These are phyloP conservation scores for Machimus atricapillus DNA, from an alignment of 2,888 invertebrate genomes.

Conservation along the genomic window DNA sequence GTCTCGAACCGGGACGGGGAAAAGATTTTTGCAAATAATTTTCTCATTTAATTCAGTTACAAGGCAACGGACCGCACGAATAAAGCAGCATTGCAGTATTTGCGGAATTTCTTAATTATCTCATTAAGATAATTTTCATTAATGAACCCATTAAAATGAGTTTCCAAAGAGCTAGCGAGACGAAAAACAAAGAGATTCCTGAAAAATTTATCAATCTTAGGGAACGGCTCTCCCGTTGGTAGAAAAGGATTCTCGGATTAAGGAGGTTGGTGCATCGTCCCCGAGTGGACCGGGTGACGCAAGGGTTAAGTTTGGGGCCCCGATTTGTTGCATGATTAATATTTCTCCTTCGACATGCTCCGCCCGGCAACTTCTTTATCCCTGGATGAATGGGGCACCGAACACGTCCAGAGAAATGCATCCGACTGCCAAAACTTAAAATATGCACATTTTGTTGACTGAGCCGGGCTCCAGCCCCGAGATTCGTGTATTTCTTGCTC, in stretches of 20 bases:
- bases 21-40: not conserved
- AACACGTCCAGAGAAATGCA: not conserved
- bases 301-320: not conserved
- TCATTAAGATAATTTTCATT: not conserved
- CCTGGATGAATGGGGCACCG: not conserved
- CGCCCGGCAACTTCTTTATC: not conserved
- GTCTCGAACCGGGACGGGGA: not conserved
- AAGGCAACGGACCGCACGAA: not conserved
- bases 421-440: not conserved
- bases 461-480: not conserved
- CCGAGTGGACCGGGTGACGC: not conserved
- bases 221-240: not conserved
- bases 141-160: not conserved
- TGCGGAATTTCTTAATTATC: not conserved
- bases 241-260: not conserved
- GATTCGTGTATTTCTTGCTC: constrained; percentile 26
- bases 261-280: not conserved
- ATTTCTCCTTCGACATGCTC: not conserved
- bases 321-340: constrained; percentile 28
- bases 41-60: not conserved
- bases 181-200: not conserved
- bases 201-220: not conserved
- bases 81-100: not conserved
- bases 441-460: constrained; percentile 28
- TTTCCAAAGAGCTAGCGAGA: not conserved